phyloP scores from a whole-genome alignment of 92 coral and sea anemone species.

The Desmophyllum pertusum region DNA sequence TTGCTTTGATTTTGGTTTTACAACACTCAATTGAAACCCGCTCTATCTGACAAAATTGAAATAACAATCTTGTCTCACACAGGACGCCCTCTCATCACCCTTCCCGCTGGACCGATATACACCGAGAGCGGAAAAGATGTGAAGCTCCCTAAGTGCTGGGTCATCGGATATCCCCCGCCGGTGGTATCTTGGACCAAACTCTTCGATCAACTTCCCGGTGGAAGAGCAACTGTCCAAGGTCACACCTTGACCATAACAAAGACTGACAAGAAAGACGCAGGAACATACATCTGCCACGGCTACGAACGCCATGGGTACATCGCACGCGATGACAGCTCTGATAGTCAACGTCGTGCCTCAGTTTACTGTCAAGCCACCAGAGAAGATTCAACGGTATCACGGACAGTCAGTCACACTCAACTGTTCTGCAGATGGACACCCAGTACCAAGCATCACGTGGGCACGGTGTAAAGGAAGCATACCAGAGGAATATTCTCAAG shows the following conservation, averaged over 20 bases:
- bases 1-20: too few species aligned
- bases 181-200: constrained; percentile 56
- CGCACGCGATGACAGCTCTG: constrained; percentile 54
- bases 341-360: constrained; percentile 43
- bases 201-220: constrained; percentile 40
- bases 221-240: constrained; percentile 40
- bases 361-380: constrained; percentile 38
- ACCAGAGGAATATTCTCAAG: background rate
- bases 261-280: constrained; percentile 55
- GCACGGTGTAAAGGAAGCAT: constrained; percentile 30
- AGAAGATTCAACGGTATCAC: constrained; percentile 13
- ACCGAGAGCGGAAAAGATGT: constrained; percentile 25
- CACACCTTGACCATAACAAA: constrained; percentile 57
- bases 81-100: constrained; percentile 36
- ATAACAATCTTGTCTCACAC: background rate
- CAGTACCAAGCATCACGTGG: constrained; percentile 31
- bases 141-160: constrained; percentile 51
- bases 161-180: constrained; percentile 61
- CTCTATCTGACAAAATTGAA: background rate
- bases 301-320: constrained; percentile 55
- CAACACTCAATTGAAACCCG: too few species aligned
- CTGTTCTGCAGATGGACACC: constrained; percentile 32
- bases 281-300: constrained; percentile 67
- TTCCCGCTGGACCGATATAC: constrained; percentile 21
- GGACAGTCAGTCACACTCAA: constrained; percentile 36